Conservation (phyloP, 1,140 invertebrate genomes). For the Drosophila bipectinata region DNA sequence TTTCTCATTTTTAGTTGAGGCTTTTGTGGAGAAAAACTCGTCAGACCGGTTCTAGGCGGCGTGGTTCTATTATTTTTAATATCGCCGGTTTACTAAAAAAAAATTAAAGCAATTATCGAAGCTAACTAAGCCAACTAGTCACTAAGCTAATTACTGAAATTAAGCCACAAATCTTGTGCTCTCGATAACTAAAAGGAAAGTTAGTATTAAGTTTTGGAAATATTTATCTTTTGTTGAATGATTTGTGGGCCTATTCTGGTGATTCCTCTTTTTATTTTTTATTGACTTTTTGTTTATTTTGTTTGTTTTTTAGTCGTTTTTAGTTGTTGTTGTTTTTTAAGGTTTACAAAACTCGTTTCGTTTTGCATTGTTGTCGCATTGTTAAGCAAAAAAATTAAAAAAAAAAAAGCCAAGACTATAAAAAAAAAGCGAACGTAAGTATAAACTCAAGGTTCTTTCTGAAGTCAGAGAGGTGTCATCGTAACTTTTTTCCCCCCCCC, state of each 20-base stretch:
- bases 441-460: conserved; percentile 56
- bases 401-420: conserved; percentile 14
- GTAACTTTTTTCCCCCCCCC: conserved; percentile 13
- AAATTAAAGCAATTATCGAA: too few relatives aligned
- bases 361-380: conserved; percentile 59
- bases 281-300: conserved; percentile 24
- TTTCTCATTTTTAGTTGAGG: background rate
- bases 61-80: conserved; percentile 25
- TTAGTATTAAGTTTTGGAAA: background rate
- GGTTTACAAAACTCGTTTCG: conserved; percentile 62
- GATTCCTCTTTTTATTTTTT: conserved; percentile 4
- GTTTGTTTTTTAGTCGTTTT: conserved; percentile 5
- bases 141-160: conserved; percentile 1
- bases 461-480: conserved; percentile 29
- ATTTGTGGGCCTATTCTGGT: conserved; percentile 24
- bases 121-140: too few relatives aligned
- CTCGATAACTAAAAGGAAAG: background rate
- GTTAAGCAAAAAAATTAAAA: conserved; percentile 25
- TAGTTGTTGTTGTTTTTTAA: conserved; percentile 26
- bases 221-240: background rate
- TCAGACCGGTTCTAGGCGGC: conserved; percentile 35
- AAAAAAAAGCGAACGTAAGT: conserved; percentile 35
- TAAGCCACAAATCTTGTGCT: background rate
- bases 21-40: conserved; percentile 27
- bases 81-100: background rate